Evolutionary conservation across 2,113 vertebrate genomes (phyloP).

Genomic region (pig (Sus scrofa)): DNA sequence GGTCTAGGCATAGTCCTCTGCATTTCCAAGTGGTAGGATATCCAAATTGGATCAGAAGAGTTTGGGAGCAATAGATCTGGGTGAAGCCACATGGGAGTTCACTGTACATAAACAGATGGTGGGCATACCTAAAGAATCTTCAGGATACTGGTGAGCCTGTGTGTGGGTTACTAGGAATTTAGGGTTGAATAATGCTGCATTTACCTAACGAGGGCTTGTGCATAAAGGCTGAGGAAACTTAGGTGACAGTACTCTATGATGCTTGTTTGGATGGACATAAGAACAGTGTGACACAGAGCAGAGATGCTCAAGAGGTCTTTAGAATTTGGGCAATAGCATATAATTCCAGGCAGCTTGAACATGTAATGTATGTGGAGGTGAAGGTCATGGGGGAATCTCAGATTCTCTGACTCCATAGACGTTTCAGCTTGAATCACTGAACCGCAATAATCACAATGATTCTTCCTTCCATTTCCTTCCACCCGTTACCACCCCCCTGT

Average conservation of each 20-base stretch:
- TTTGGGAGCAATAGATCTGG: background rate
- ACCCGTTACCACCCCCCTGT: rapidly evolving
- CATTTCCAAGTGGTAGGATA: background rate
- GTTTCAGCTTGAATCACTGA: background rate
- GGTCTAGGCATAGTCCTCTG: background rate
- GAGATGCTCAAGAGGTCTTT: background rate
- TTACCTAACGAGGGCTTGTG: rapidly evolving
- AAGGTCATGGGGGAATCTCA: background rate
- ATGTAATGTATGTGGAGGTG: rapidly evolving
- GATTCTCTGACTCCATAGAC: background rate
- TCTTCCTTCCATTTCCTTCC: background rate
- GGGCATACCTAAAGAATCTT: background rate
- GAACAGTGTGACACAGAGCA: background rate
- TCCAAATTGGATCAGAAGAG: background rate
- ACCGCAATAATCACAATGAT: rapidly evolving
- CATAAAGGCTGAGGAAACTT: background rate
- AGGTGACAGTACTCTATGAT: background rate
- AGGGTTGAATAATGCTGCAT: background rate
- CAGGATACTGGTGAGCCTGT: background rate
- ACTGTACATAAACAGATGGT: background rate
- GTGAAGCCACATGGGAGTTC: background rate
- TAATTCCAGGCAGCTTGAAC: background rate
- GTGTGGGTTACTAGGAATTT: background rate
- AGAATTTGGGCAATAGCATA: background rate
- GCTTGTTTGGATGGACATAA: background rate